Conservation (phyloP, 2,113 vertebrate genomes). For the Dromaius novaehollandiae region DNA sequence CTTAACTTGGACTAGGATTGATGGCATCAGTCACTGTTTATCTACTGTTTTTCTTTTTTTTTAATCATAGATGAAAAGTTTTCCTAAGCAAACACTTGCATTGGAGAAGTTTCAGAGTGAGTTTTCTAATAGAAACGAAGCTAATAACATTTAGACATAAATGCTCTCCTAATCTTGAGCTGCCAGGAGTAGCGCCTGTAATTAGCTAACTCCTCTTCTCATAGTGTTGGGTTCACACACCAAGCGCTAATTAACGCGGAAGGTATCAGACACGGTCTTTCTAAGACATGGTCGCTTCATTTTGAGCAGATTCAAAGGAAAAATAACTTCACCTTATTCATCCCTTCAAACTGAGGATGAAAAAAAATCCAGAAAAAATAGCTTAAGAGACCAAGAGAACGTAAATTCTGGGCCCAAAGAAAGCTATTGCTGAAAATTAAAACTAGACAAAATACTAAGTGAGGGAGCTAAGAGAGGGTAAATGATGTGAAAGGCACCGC, state of each 20-base stretch:
- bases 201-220: not conserved
- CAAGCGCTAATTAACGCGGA: not conserved
- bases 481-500: not conserved
- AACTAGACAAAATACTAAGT: not conserved
- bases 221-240: not conserved
- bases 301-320: fast-evolving
- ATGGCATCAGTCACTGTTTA: not conserved
- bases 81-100: not conserved
- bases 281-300: not conserved
- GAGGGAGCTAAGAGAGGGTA: not conserved
- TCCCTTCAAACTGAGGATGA: not conserved
- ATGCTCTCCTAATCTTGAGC: not conserved
- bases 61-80: not conserved
- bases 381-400: not conserved
- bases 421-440: not conserved
- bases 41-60: not conserved
- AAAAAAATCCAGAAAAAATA: not conserved
- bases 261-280: not conserved
- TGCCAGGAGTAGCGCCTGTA: not conserved
- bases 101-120: not conserved
- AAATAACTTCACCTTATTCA: not conserved
- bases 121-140: not conserved
- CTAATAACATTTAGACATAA: not conserved
- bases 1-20: not conserved
- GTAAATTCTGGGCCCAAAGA: not conserved